Evolutionary conservation across 2,888 invertebrate genomes (phyloP), one percentile per base, ranked within the genome.

Genomic region (Brachypterus glaber): DNA sequence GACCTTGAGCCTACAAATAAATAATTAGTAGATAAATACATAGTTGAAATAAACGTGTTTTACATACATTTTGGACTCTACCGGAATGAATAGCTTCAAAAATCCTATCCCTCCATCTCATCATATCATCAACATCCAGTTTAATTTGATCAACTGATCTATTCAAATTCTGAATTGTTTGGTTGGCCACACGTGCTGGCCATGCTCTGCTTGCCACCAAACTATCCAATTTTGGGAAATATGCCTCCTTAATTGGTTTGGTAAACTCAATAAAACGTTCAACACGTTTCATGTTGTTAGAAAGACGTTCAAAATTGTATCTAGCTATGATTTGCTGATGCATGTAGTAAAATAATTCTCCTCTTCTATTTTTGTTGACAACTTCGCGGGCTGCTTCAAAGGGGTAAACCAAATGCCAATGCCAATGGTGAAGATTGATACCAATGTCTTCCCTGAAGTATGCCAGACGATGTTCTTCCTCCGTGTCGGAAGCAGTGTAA

Each of bases 331-430:
- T 66, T 52, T 79, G 78, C 45, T 76, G 72, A 50, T 85, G 84
- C 82, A 83, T 83, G 61, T 81, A 83, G 58, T 73, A 83, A 63
- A 84, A 84, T 0, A 84, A 65, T 63, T 84, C 84, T 13, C 84
- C 83, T 11, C 83, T 74, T 33, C 83, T 72, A 55, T 84, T 79
- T 57, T 86, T 85, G 30, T 69, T 69, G 4, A 85, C 82, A 26
- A 83, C 74, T 18, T 66, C 62, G 29, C 49, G 48, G 0, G 72
- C 61, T 0, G 78, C 74, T 45, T 79, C 77, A 60, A 79, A 79
- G 0, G 87, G 86, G 62, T 86, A 88, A 2, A 87, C 84, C 44
- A 88, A 70, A 61, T 88, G 87, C 87, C 87, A 88, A 59, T 88
- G 87, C 87, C 87, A 88, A 59, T 88, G 87, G 60, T 88, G 88